phyloP scores from a whole-genome alignment of 1,140 invertebrate genomes.

The Melanaphis sacchari region DNA sequence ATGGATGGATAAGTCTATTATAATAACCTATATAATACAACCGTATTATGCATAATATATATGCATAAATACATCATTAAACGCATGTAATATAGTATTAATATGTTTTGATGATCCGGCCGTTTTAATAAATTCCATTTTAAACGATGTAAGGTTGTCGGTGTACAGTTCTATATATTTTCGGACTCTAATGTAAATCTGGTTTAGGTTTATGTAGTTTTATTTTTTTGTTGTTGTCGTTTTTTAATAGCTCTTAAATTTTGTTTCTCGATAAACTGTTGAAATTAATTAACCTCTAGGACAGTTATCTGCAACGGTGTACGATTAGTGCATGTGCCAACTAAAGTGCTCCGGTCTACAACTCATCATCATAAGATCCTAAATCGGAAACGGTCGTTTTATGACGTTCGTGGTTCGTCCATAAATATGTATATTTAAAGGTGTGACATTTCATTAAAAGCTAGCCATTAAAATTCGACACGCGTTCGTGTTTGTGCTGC shows the following conservation, averaged over 20 bases:
- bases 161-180: background rate
- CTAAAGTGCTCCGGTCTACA: conserved; percentile 7
- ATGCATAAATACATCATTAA: background rate
- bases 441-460: background rate
- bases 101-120: conserved; percentile 8
- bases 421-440: background rate
- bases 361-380: background rate
- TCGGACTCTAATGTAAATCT: background rate
- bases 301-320: background rate
- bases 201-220: conserved; percentile 14
- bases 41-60: background rate
- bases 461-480: background rate
- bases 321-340: background rate
- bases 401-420: background rate
- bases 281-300: background rate
- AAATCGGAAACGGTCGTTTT: background rate
- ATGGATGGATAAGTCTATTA: background rate
- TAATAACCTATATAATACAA: background rate
- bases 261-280: background rate
- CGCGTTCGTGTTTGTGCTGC: background rate
- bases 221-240: conserved; percentile 18
- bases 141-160: background rate
- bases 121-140: conserved; percentile 36
- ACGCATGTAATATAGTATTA: background rate
- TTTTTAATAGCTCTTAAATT: background rate